These are phyloP conservation scores for Neofelis nebulosa DNA, from an alignment of 2,113 vertebrate genomes.

Conservation along the genomic window DNA sequence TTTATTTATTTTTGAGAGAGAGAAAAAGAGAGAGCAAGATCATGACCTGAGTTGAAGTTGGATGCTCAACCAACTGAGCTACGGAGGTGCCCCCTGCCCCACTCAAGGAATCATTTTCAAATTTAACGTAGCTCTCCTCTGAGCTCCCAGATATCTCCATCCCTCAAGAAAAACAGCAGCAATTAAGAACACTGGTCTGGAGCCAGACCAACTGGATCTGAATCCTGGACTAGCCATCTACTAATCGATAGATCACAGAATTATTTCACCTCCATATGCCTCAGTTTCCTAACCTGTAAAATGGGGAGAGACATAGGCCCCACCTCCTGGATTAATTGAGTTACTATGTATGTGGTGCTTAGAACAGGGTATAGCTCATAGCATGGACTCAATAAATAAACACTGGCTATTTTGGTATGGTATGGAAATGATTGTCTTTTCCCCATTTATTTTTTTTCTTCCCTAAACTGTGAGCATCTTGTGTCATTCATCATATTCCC, in stretches of 20 bases:
- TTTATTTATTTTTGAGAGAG: too few species aligned
- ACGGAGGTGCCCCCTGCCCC: too few species aligned
- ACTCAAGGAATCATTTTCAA: not conserved
- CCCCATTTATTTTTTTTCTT: not conserved
- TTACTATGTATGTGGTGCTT: too few species aligned
- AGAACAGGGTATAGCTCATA: not conserved
- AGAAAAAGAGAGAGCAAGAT: too few species aligned
- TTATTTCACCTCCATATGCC: not conserved
- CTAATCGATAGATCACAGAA: rapidly evolving
- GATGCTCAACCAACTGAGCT: too few species aligned
- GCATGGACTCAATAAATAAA: not conserved
- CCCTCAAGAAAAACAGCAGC: too few species aligned
- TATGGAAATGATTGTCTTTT: not conserved
- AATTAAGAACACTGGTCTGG: not conserved
- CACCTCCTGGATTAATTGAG: not conserved
- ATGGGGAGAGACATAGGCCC: not conserved
- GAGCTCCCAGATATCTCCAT: not conserved
- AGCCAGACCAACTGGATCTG: not conserved
- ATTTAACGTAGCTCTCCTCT: not conserved
- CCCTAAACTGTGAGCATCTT: not conserved
- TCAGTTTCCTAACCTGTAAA: not conserved
- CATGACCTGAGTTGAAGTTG: too few species aligned
- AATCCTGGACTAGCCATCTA: not conserved
- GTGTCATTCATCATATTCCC: not conserved
- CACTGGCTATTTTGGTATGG: not conserved